Base-by-base conservation (phyloP, 2,888 invertebrate genomes). In the Pristionchus maxplancki region DNA sequence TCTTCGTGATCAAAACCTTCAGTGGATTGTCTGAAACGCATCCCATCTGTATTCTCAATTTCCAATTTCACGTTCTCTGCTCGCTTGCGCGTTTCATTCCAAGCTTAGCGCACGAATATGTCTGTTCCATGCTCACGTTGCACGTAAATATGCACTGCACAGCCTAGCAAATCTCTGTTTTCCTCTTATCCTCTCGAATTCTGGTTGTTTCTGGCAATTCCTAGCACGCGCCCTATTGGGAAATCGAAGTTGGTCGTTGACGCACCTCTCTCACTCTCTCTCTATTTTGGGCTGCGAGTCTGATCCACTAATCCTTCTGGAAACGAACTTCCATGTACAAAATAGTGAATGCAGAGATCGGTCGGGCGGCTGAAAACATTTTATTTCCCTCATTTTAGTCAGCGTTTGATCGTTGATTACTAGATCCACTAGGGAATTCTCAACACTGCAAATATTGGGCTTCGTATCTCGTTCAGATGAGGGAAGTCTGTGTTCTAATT, bases 181-280 rank as follows among this genome's bases (percentile, higher is more conserved):
- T 58, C 58, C 58, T 3, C n/a, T 58, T n/a, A 58, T n/a, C 58
- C 8, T n/a, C n/a, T n/a, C 58, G 24, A 58, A 58, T 58, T 58
- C 58, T 58, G 24, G n/a, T 58, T 58, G 58, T 58, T 58, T 58
- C 58, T 58, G 58, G 58, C 20, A n/a, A n/a, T 58, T 58, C 58
- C n/a, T 71, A 17, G 71, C 37, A 71, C 37, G 71, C 24, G 37
- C 71, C n/a, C 20, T 37, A 24, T 37, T 31, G 71, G 31, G 34
- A 71, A 71, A 71, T 71, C 71, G 71, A 37, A 71, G 37, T 17
- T 17, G 64, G 64, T 71, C 71, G 37, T 71, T 71, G 71, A 71
- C 71, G 71, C 37, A 20, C 37, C n/a, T 24, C 58, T 9, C 44
- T 44, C 6, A 24, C n/a, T 20, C n/a, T n/a, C 1, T 24, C n/a